Base-by-base conservation (phyloP, 1,140 invertebrate genomes). In the Leucophenga varia region DNA sequence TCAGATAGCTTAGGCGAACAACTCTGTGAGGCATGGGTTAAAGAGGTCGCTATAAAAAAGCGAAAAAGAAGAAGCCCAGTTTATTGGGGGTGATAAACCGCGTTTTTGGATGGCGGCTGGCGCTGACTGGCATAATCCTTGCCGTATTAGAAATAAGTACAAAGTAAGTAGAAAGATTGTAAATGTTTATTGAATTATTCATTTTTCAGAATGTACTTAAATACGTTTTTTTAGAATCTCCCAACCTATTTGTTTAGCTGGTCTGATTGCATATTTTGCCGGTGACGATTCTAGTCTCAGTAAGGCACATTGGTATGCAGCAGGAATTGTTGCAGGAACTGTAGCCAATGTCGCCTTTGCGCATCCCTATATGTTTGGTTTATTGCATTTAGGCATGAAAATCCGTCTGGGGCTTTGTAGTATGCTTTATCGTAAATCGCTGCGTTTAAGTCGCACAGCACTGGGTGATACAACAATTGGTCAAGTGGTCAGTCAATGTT, bases 401-500 rank as follows among this genome's bases (percentile, higher is more conserved):
- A 82, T 90, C 52, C 80, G 89, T 50, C 41, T 79, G 81, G n/a
- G 3, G 84, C 84, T 0, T 75, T 28, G 48, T 84, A 9, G 77
- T 79, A 22, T 82, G 82, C 3, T 74, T 82, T 42, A 72, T 70
- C 16, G 75, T 85, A 17, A 61, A 1, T 49, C 82, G 1, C 61
- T 85, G 19, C 76, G 76, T 30, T 60, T 87, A 8, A 85, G 81
- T 48, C 77, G 76, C 44, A 81, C 79, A 0, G 84, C 89, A 0
- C 55, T 92, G n/a, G 82, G 82, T 1, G 81, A 87, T 55, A 88
- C 88, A 2, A 87, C 89, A 8, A 82, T 85, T 3, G 90, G 90
- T 2, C 89, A 91, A 77, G 83, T 92, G n/a, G n/a, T n/a, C n/a
- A 44, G 87, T 91, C 84, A n/a, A n/a, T n/a, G n/a, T n/a, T n/a